Base-by-base conservation (phyloP, 2,113 vertebrate genomes). In the Pseudorhombus dupliciocellatus region DNA sequence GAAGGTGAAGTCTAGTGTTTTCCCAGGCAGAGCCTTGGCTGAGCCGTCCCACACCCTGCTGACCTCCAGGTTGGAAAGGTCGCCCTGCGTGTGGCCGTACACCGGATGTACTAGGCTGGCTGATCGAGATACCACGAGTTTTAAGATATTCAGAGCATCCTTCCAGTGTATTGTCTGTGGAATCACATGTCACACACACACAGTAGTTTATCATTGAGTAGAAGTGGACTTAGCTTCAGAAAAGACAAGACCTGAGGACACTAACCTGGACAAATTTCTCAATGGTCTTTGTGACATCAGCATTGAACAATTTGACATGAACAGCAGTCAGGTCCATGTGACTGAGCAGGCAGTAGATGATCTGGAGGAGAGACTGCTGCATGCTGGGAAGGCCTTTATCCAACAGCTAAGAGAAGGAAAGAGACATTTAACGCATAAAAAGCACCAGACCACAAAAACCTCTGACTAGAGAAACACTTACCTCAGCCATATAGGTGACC, bases 231-330 rank as follows among this genome's bases (percentile, higher is more conserved):
- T n/a, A 15, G 20, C 30, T 30, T 20, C 5, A 28, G 7, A 3
- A 8, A 15, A 42, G 31, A 57, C 7, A 24, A 48, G 22, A 14
- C 28, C 24, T 56, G 8, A 4, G 7, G 12, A 40, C 0, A 5
- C 90, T 93, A 80, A 98, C 98, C 90, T 99, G 97, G 12, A 99
- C 93, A 1, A 98, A 98, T 94, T 99, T 99, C 91, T 99, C 97
- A 69, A 99, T 97, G 66, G 93, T 98, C 88, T 99, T 99, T 56
- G 96, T 94, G 73, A 99, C 97, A 88, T 99, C 98, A 79, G 94
- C 76, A 0, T 99, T 99, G 79, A 99, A 98, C 67, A 96, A 95
- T 88, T 97, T 99, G 67, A 97, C 95, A 28, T 98, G 97, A 79
- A 98, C 94, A 2, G 93, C 89, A 0, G 95, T 96, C 65, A 99